A percentile compares a stretch with the other conserved stretches of the same genome.
Evolutionary conservation across 2,797 vertebrate genomes (phyloP).

Genomic region (Bucorvus abyssinicus): DNA sequence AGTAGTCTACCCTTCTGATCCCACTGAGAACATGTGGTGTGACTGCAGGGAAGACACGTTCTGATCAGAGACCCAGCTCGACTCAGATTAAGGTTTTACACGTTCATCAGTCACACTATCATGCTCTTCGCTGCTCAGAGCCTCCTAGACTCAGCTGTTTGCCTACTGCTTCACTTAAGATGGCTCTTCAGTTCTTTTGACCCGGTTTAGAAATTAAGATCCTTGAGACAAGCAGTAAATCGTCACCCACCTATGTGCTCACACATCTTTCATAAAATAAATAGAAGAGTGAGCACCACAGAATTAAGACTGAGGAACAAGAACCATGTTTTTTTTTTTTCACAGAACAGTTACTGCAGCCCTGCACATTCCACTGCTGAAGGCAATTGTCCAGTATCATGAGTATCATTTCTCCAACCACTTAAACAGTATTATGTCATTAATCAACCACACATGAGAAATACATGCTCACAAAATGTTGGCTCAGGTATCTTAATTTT

Average conservation of each 20-base stretch:
- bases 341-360: not conserved
- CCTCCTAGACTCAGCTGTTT: not conserved
- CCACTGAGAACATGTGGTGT: not conserved
- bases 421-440: not conserved
- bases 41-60: rapidly evolving
- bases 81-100: not conserved
- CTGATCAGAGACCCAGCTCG: not conserved
- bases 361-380: not conserved
- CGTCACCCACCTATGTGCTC: not conserved
- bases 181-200: not conserved
- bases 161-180: not conserved
- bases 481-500: not conserved
- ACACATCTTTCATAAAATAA: not conserved
- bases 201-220: not conserved
- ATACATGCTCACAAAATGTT: not conserved
- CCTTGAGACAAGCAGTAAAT: not conserved
- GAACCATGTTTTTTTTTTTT: not conserved
- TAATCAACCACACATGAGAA: not conserved
- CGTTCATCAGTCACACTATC: not conserved
- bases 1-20: not conserved
- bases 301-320: not conserved
- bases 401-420: not conserved
- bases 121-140: not conserved
- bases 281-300: not conserved
- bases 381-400: not conserved